Evolutionary conservation across 2,797 vertebrate species (phyloP), one percentile per base, ranked within the genome.

Genomic region (Coranthus polyacanthus): DNA sequence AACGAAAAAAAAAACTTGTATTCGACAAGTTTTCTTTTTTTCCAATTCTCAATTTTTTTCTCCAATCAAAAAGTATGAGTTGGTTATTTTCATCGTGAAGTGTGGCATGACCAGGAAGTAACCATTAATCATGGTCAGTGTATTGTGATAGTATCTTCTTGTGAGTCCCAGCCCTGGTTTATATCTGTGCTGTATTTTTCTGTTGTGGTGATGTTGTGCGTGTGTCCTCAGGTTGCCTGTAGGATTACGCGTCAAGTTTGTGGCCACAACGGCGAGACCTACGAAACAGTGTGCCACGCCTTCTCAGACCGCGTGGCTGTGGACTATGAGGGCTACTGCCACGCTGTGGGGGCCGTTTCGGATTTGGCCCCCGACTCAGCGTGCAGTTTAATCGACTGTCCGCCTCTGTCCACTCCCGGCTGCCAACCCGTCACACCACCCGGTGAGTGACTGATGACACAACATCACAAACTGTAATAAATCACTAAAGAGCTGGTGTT

Each of bases 221-320:
- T 18, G 3, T 69, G 37, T 34, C 44, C 68, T 12, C 89, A 98
- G 97, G 89, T 95, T 0, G 91, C 95, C 43, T 99, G 98, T 84
- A 94, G 88, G 73, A 87, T 85, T 0, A 49, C 53, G 0, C 91
- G 93, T 54, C 93, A 92, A 0, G 91, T 99, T 0, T 99, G 97
- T 0, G 97, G 97, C 1, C 97, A 99, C 34, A 96, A 96, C 0
- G 95, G 97, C 0, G 96, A 99, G 71, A 98, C 95, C 3, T 99
- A 97, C 79, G 54, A 72, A 55, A 98, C 94, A 0, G 87, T 97
- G 68, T 99, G 98, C 0, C 95, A 95, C 1, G 97, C 97, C 63
- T 97, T 95, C 74, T 93, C 96, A 0, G 93, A 97, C 51, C 96
- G 98, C 0, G 94, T 99, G 47, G 95, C 96, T 0, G 85, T 98